Conservation (phyloP, 2,797 vertebrate genomes). For the Hypotaenidia philippensis region DNA sequence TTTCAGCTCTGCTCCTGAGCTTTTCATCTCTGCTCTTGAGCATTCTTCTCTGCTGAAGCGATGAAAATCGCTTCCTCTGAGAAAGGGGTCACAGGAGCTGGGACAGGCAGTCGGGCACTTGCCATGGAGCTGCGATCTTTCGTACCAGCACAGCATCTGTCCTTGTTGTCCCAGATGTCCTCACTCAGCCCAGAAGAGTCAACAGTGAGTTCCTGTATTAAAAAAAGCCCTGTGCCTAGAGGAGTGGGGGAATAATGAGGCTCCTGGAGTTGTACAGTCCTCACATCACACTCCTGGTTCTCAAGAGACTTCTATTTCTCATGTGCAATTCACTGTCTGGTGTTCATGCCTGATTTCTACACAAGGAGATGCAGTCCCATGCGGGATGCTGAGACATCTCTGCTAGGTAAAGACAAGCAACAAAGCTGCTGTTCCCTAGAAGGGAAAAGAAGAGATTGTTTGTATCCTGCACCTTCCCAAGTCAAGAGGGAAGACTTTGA, state of each 20-base stretch:
- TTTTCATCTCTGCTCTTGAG: neutral
- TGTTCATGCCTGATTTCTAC: neutral
- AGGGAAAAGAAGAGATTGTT: slow-evolving; percentile 10
- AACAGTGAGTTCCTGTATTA: slow-evolving; percentile 48
- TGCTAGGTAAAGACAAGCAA: neutral
- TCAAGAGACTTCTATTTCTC: neutral
- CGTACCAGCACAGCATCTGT: neutral
- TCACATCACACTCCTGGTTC: neutral
- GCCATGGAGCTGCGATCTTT: neutral
- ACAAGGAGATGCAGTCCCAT: neutral
- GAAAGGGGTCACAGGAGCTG: neutral
- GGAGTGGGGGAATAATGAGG: neutral
- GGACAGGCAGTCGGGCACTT: fast-evolving
- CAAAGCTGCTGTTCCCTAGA: neutral
- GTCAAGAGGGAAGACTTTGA: slow-evolving; percentile 48
- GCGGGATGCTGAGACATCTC: neutral
- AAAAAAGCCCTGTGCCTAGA: neutral
- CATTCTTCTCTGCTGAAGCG: neutral
- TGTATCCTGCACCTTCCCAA: slow-evolving; percentile 52
- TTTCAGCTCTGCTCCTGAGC: neutral
- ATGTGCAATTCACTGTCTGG: neutral
- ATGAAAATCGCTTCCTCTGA: neutral
- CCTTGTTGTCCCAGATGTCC: neutral
- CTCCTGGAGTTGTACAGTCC: neutral
- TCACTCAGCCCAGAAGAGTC: slow-evolving; percentile 36